Percentiles rank a stretch among this genome's conserved stretches.
These are phyloP conservation scores for Anhinga anhinga DNA, from an alignment of 2,113 vertebrate genomes.

Conservation along the genomic window DNA sequence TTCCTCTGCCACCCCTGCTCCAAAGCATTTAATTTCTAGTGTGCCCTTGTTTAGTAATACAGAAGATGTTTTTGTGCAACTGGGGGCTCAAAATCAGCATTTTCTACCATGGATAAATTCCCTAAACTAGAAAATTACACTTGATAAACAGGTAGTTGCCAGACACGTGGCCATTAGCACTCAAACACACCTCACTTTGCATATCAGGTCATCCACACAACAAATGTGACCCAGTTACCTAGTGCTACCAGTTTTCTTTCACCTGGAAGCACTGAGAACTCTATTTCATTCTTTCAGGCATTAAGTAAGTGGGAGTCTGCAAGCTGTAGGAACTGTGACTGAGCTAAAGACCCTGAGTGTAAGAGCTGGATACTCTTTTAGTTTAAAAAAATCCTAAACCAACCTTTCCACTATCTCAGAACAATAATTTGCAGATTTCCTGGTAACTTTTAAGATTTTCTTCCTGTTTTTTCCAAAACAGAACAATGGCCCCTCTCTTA, in stretches of 20 bases:
- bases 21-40: neutral
- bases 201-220: neutral
- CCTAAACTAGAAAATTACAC: neutral
- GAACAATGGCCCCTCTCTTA: neutral
- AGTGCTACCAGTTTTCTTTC: neutral
- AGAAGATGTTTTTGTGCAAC: neutral
- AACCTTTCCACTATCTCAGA: neutral
- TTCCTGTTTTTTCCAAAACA: neutral
- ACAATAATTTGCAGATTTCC: neutral
- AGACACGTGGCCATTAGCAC: neutral
- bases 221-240: neutral
- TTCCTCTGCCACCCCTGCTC: rapidly evolving
- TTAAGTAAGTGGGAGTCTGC: neutral
- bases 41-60: neutral
- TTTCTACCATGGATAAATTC: neutral
- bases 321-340: neutral
- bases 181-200: neutral
- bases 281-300: neutral
- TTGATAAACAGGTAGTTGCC: neutral
- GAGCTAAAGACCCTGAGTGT: neutral
- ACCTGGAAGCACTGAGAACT: neutral
- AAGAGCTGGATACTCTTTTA: neutral
- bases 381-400: neutral
- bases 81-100: neutral
- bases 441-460: neutral